phyloP scores from a whole-genome alignment of 2,797 vertebrate species.

The Discoglossus pictus region DNA sequence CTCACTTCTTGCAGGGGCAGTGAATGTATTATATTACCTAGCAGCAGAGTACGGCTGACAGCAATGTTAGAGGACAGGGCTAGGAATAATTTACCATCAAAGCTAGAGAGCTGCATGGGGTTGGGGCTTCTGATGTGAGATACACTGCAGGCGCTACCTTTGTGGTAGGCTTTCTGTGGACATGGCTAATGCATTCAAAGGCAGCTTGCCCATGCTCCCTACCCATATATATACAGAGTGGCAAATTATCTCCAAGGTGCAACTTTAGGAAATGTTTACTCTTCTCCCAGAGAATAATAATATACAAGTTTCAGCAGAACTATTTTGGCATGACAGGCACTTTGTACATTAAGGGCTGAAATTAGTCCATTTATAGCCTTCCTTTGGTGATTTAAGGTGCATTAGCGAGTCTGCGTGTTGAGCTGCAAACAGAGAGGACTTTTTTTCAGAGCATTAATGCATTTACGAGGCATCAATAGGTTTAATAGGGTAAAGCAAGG shows the following conservation, averaged over 20 bases:
- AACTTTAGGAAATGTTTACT: not conserved
- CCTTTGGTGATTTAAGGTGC: conserved; percentile 36
- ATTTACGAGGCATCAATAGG: conserved; percentile 33
- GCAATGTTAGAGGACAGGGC: conserved; percentile 12
- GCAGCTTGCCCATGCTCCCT: conserved; percentile 20
- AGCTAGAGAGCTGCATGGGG: conserved; percentile 8
- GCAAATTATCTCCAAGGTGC: conserved; percentile 17
- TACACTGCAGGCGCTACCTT: conserved; percentile 22
- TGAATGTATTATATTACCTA: conserved; percentile 11
- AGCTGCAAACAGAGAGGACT: conserved; percentile 16
- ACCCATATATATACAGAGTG: conserved; percentile 4
- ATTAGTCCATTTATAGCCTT: conserved; percentile 28
- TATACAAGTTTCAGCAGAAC: not conserved
- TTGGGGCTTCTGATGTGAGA: conserved; percentile 9
- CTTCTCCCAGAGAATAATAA: conserved; percentile 7
- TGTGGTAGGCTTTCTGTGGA: conserved; percentile 14
- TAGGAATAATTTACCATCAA: conserved; percentile 20
- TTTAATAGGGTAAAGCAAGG: conserved; percentile 23
- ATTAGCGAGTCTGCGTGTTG: conserved; percentile 39
- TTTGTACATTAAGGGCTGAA: conserved; percentile 33
- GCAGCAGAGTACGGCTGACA: conserved; percentile 18
- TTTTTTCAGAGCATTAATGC: conserved; percentile 37
- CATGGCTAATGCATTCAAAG: conserved; percentile 39
- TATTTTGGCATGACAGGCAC: conserved; percentile 20
- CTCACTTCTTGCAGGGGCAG: not conserved